Percentiles rank a stretch among this genome's conserved stretches.
Evolutionary conservation across 1,140 invertebrate genomes (phyloP).

Genomic region (Cherax quadricarinatus): DNA sequence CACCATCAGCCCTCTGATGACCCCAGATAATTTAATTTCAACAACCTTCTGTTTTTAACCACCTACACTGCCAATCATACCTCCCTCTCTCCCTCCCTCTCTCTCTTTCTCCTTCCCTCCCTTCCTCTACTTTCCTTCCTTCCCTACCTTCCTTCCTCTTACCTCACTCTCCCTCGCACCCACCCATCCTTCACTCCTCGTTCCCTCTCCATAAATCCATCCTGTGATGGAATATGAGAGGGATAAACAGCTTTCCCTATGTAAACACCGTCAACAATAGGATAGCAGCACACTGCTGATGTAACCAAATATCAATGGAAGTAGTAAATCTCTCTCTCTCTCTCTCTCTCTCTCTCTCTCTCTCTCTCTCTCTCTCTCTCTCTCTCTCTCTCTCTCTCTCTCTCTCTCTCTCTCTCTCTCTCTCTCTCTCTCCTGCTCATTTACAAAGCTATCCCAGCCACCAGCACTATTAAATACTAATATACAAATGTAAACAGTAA

Average conservation of each 20-base stretch:
- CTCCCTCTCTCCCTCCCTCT: not conserved
- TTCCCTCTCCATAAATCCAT: not conserved
- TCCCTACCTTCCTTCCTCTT: too few species aligned
- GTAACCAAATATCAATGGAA: not conserved
- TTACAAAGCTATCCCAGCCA: not conserved
- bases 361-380: not conserved
- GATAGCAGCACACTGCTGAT: not conserved
- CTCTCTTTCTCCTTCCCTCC: not conserved
- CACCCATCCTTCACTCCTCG: not conserved
- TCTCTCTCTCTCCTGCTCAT: not conserved
- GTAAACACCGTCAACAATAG: not conserved
- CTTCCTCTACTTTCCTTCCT: not conserved
- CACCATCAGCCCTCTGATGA: too few species aligned
- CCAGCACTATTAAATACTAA: not conserved
- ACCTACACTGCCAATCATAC: too few species aligned
- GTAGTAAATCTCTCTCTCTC: not conserved
- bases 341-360: not conserved
- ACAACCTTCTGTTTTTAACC: too few species aligned
- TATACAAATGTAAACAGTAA: not conserved
- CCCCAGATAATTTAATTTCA: too few species aligned
- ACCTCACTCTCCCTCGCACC: too few species aligned
- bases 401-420: not conserved
- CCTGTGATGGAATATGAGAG: not conserved
- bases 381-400: not conserved
- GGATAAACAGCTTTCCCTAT: not conserved